Evolutionary conservation across 92 coral and sea anemone genomes (phyloP), one percentile per base, ranked within the genome.

Genomic region (Porites rus): DNA sequence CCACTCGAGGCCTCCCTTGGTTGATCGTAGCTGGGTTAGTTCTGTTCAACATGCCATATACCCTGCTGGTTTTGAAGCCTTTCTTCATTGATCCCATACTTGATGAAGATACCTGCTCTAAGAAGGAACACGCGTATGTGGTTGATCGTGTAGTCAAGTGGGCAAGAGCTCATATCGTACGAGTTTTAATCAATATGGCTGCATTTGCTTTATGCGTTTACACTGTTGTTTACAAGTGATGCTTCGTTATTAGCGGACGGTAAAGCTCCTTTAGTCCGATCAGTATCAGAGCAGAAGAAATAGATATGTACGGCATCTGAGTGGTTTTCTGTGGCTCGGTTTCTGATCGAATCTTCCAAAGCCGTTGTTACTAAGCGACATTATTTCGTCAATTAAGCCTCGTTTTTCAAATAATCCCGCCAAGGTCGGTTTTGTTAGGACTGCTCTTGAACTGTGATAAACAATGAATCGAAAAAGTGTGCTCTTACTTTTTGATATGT

Each of bases 81-180:
- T 88, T 84, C 24, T 91, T 88, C 59, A 85, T 85, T 54, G 94
- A 85, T n/a, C 94, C 94, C 38, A 88, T 92, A 20, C 79, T 83
- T 50, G 84, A 84, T 56, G 67, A 84, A 53, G 79, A 88, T 13
- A 74, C 79, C 13, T 91, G 92, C 0, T 91, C 91, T 50, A 88
- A 81, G 67, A 92, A 92, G 81, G 94, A 90, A 16, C 90, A 74
- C 31, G 87, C 82, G 53, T 92, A 75, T 13, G 92, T 85, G 18
- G 75, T 81, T 13, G 70, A 80, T 17, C 60, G 65, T 52, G 65
- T 92, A 51, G 94, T 84, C 19, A 89, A 75, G 18, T 92, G 92
- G 92, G 80, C 87, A 43, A 73, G 85, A 25, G 73, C 87, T 73
- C 92, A 92, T 53, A 76, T 80, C 1, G 82, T 92, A 64, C 83